A percentile compares a stretch with the other conserved stretches of the same genome.
Conservation (phyloP, 2,888 invertebrate genomes). For the Trichogramma dendrolimi region DNA sequence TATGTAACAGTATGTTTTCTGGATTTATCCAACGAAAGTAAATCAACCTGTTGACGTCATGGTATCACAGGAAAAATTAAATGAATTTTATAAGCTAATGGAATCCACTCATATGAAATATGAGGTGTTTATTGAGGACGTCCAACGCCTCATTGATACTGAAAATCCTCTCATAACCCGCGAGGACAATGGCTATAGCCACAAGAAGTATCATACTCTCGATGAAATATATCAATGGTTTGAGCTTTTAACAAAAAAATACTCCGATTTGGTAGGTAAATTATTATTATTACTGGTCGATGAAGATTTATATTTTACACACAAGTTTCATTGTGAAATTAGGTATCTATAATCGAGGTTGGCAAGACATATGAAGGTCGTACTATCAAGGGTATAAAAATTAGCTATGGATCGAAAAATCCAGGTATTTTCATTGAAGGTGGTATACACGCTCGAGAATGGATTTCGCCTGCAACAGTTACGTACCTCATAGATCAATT, state of each 20-base stretch:
- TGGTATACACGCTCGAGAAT: slow-evolving; percentile 72
- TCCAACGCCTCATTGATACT: slow-evolving; percentile 54
- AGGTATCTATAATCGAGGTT: slow-evolving; percentile 14
- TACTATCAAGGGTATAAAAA: slow-evolving; percentile 31
- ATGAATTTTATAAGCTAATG: slow-evolving; percentile 53
- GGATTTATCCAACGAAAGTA: slow-evolving; percentile 39
- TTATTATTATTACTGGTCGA: no score
- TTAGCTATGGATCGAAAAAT: slow-evolving; percentile 49
- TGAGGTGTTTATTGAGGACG: slow-evolving; percentile 56
- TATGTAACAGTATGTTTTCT: slow-evolving; percentile 31
- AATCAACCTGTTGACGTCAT: slow-evolving; percentile 56
- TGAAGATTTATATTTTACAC: no score
- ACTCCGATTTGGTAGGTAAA: slow-evolving; percentile 46
- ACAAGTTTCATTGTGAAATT: no score
- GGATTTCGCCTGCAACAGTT: slow-evolving; percentile 65
- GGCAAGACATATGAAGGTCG: slow-evolving; percentile 29
- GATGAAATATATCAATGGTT: slow-evolving; percentile 59
- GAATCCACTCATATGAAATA: slow-evolving; percentile 47
- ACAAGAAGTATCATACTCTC: slow-evolving; percentile 60
- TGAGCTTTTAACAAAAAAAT: slow-evolving; percentile 50
- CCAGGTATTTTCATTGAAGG: slow-evolving; percentile 62
- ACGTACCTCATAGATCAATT: slow-evolving; percentile 64
- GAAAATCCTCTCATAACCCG: slow-evolving; percentile 32
- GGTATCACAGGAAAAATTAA: slow-evolving; percentile 58
- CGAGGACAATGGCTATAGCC: slow-evolving; percentile 51